A percentile compares a stretch with the other conserved stretches of the same genome.
phyloP scores from a whole-genome alignment of 2,888 invertebrate genomes.

The Coelopa pilipes region DNA sequence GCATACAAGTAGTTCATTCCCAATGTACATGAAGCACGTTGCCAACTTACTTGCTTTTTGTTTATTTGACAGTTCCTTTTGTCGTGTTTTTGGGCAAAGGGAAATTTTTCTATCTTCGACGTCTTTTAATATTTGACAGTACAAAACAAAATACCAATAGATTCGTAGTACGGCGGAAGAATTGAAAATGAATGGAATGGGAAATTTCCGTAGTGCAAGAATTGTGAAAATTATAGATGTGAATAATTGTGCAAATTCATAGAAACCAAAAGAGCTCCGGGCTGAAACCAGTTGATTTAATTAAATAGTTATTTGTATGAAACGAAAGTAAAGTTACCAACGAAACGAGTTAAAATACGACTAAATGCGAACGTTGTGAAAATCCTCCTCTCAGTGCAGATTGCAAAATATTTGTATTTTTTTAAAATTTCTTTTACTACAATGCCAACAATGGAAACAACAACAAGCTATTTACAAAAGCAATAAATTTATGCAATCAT shows the following conservation, averaged over 20 bases:
- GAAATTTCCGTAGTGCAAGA: background rate
- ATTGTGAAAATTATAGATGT: no score
- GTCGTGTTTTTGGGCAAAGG: no score
- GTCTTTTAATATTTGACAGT: conserved; percentile 27
- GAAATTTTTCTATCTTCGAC: background rate
- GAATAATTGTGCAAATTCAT: conserved; percentile 27
- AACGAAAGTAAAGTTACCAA: no score
- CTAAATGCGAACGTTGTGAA: background rate
- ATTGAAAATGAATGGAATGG: conserved; percentile 25
- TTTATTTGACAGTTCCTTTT: no score
- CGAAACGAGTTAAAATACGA: no score
- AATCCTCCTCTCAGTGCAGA: background rate
- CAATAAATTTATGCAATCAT: conserved; percentile 30
- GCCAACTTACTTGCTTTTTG: no score
- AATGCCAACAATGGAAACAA: background rate
- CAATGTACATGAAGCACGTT: no score
- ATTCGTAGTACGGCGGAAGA: conserved; percentile 21
- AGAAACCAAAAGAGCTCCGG: background rate
- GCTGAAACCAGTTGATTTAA: background rate
- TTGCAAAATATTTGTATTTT: conserved; percentile 20
- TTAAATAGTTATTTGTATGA: no score
- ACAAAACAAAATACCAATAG: conserved; percentile 30
- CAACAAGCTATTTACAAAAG: background rate
- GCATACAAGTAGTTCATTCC: no score
- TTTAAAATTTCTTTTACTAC: conserved; percentile 12